Evolutionary conservation across 2,888 invertebrate species (phyloP).

Genomic region (Emmelina monodactyla): DNA sequence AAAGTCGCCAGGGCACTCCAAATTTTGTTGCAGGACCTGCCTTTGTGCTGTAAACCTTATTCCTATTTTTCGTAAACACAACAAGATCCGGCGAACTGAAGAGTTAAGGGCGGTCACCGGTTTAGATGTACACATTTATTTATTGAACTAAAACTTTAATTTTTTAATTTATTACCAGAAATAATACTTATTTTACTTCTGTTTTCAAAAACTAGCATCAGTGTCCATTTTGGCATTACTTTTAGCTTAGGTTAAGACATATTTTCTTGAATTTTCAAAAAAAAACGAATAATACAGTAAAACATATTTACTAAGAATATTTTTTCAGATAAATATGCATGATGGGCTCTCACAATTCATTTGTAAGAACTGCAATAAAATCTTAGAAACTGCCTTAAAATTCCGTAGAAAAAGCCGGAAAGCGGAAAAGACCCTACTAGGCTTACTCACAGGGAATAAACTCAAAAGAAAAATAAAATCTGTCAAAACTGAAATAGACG

Average conservation of each 20-base stretch:
- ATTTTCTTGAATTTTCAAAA: neutral
- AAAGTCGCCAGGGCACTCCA: too few relatives aligned
- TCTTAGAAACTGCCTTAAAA: conserved; percentile 26
- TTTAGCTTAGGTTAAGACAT: neutral
- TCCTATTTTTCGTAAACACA: too few relatives aligned
- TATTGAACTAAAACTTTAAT: too few relatives aligned
- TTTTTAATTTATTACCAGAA: too few relatives aligned
- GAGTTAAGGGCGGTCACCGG: too few relatives aligned
- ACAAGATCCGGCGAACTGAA: too few relatives aligned
- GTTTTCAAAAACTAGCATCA: neutral
- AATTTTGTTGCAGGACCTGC: too few relatives aligned
- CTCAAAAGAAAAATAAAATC: neutral
- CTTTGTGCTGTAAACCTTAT: too few relatives aligned
- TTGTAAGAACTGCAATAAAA: conserved; percentile 30
- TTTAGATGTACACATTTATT: too few relatives aligned
- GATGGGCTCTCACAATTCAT: conserved; percentile 45
- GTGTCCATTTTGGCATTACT: neutral
- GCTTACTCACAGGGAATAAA: conserved; percentile 14
- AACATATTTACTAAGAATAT: neutral
- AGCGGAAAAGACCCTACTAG: conserved; percentile 28
- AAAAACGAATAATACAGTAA: neutral
- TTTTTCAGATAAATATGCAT: conserved; percentile 34
- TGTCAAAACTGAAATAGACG: neutral
- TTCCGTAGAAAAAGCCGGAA: conserved; percentile 33
- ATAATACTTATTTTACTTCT: neutral